Evolutionary conservation across 2,113 vertebrate species (phyloP).

Genomic region (Bufo bufo): DNA sequence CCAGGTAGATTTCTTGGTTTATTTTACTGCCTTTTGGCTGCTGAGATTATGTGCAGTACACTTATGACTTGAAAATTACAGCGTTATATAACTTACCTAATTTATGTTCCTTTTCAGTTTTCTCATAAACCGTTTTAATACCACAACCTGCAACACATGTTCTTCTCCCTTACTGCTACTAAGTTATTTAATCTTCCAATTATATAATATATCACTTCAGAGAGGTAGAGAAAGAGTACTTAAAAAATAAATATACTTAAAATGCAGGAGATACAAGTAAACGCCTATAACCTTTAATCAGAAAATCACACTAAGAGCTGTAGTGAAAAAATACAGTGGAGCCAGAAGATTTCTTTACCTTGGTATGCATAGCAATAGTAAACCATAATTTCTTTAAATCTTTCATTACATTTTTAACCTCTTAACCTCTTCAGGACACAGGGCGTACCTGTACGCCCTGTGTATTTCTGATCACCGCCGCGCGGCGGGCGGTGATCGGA

Average conservation of each 20-base stretch:
- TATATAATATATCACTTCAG: constrained; percentile 37
- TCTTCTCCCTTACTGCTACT: constrained; percentile 23
- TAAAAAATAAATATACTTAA: constrained; percentile 27
- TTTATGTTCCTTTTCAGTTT: constrained; percentile 35
- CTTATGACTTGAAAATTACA: constrained; percentile 4
- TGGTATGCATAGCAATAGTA: not conserved
- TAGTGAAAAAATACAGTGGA: not conserved
- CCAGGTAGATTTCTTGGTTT: not conserved
- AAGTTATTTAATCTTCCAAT: constrained; percentile 29
- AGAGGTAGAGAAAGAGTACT: constrained; percentile 19
- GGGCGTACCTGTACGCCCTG: too few species aligned
- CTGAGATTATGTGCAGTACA: constrained; percentile 21
- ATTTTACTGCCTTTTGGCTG: not conserved
- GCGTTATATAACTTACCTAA: constrained; percentile 21
- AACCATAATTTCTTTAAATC: not conserved
- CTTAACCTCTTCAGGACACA: too few species aligned
- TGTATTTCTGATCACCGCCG: too few species aligned
- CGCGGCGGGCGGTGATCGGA: too few species aligned
- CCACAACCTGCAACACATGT: constrained; percentile 29
- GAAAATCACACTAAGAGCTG: constrained; percentile 7
- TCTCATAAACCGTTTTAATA: constrained; percentile 29
- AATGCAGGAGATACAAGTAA: not conserved
- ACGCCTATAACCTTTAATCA: not conserved
- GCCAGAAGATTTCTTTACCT: not conserved
- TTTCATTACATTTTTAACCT: not conserved